phyloP scores from a whole-genome alignment of 1,140 invertebrate species.

The Drosophila insularis region DNA sequence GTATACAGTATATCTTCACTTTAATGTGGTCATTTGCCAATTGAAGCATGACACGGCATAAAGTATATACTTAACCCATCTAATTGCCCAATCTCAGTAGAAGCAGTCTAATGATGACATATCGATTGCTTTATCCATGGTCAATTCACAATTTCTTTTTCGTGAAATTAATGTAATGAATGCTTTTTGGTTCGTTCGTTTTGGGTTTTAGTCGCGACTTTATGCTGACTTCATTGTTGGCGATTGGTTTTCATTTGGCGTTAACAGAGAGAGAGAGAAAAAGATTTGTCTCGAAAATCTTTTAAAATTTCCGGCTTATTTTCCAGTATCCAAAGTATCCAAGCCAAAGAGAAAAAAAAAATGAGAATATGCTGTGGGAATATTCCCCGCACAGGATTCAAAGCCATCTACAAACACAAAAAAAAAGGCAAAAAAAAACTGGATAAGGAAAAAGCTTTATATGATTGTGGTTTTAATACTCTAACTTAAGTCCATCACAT shows the following conservation, averaged over 20 bases:
- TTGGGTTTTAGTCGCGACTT: too few relatives aligned
- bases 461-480: too few relatives aligned
- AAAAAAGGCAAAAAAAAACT: too few relatives aligned
- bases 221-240: too few relatives aligned
- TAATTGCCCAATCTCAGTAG: too few relatives aligned
- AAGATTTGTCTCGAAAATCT: conserved; percentile 56
- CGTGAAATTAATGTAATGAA: conserved; percentile 44
- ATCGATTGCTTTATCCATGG: conserved; percentile 54
- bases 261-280: neutral
- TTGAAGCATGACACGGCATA: neutral
- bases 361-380: conserved; percentile 40
- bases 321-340: conserved; percentile 48
- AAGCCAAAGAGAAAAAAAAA: conserved; percentile 19
- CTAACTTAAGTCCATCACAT: neutral
- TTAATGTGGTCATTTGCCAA: conserved; percentile 15
- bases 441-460: too few relatives aligned
- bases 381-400: conserved; percentile 54
- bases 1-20: neutral
- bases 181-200: conserved; percentile 11
- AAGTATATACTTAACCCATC: too few relatives aligned
- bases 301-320: conserved; percentile 75
- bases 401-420: conserved; percentile 33
- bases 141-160: conserved; percentile 23
- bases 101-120: too few relatives aligned
- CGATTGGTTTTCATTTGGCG: conserved; percentile 63